Percentiles rank a stretch among this genome's conserved stretches.
Evolutionary conservation across 1,140 invertebrate species (phyloP).

Genomic region (Drosophila obscura): DNA sequence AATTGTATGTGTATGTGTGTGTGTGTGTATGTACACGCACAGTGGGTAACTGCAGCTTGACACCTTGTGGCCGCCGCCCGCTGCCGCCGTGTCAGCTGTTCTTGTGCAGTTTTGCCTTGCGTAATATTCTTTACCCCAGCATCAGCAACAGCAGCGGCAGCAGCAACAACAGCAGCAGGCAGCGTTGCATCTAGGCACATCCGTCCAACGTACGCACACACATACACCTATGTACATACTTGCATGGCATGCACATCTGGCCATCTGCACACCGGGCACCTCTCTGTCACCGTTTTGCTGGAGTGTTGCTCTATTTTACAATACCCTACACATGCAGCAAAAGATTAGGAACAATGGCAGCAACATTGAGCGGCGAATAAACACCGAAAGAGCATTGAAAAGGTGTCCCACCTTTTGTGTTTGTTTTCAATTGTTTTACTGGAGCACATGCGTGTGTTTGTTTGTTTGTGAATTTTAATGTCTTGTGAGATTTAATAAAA

Average conservation of each 20-base stretch:
- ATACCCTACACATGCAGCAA: slow-evolving; percentile 15
- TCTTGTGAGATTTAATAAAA: slow-evolving; percentile 59
- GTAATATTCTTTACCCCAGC: slow-evolving; percentile 35
- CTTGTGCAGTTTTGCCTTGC: slow-evolving; percentile 18
- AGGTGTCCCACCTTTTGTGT: no score
- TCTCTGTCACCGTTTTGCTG: slow-evolving; percentile 11
- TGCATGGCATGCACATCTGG: slow-evolving; percentile 41
- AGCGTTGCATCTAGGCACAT: no score
- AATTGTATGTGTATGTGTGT: not conserved
- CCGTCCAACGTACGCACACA: not conserved
- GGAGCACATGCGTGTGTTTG: no score
- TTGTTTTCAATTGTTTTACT: no score
- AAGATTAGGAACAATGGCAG: no score
- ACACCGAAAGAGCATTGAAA: no score
- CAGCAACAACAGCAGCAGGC: no score
- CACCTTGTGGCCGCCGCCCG: slow-evolving; percentile 19
- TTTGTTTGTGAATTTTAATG: no score
- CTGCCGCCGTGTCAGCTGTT: slow-evolving; percentile 36
- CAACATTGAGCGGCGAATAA: no score
- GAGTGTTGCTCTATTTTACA: slow-evolving; percentile 20
- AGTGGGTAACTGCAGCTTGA: slow-evolving; percentile 35
- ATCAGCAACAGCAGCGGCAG: slow-evolving; percentile 1
- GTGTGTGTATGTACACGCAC: slow-evolving; percentile 12
- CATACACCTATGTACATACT: not conserved
- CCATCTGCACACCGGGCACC: slow-evolving; percentile 35